phyloP scores from a whole-genome alignment of 2,797 vertebrate species.

The Muscicapa comitata region DNA sequence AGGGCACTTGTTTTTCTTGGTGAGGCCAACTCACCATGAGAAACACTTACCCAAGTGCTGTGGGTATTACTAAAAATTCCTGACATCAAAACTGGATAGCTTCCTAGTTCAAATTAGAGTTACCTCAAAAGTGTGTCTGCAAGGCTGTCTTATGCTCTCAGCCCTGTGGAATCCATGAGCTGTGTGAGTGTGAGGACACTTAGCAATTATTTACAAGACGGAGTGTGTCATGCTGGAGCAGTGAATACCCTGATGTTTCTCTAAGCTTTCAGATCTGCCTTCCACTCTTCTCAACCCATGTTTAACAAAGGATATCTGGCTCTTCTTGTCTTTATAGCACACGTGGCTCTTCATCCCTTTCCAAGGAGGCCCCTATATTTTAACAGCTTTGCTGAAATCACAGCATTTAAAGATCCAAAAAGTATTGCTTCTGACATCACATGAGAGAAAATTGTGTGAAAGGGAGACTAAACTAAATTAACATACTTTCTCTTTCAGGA shows the following conservation, averaged over 20 bases:
- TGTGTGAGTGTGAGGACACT: not conserved
- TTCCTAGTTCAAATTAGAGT: conserved; percentile 37
- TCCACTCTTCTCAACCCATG: not conserved
- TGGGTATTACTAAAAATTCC: conserved; percentile 32
- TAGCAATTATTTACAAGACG: not conserved
- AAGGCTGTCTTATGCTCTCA: not conserved
- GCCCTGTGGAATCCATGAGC: conserved; percentile 12
- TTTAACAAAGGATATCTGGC: not conserved
- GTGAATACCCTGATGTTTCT: not conserved
- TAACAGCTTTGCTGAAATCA: not conserved
- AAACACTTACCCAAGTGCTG: not conserved
- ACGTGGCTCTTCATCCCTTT: not conserved
- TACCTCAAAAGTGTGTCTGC: conserved; percentile 39
- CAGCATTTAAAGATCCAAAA: not conserved
- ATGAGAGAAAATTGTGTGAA: not conserved
- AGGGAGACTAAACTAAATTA: not conserved
- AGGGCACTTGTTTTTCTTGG: not conserved
- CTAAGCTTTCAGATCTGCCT: not conserved
- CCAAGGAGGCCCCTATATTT: not conserved
- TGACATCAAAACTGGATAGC: conserved; percentile 9
- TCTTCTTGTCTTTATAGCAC: not conserved
- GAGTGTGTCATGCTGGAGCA: not conserved
- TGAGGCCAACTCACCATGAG: not conserved
- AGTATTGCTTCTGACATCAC: not conserved
- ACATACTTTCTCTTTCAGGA: not conserved